Base-by-base conservation (phyloP, 2,797 vertebrate genomes). In the Otolemur crassicaudatus region DNA sequence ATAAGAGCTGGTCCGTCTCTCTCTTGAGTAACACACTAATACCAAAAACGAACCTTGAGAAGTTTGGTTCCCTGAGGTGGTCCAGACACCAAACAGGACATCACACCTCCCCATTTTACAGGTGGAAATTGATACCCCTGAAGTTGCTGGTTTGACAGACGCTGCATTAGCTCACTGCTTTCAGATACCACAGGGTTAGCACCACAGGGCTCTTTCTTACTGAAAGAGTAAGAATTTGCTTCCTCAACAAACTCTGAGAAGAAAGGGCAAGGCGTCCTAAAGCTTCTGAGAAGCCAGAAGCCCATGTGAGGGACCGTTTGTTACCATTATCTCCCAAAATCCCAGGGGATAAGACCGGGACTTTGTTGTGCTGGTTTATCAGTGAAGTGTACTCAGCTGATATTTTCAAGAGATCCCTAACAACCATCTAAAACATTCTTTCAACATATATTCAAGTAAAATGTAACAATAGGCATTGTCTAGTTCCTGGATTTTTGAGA, bases 361-460 rank as follows among this genome's bases (percentile, higher is more conserved):
- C 31, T 53, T 81, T 29, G 10, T 40, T 90, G 2, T 34, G 7
- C 17, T 90, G 86, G 1, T 88, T 65, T 69, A 85, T 85, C 13
- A 77, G 40, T 72, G 16, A 22, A 31, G 3, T 61, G 17, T 73
- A 73, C 7, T 86, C 37, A 25, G 43, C 23, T 86, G 37, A 53
- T 43, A 53, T 49, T 83, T 75, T 70, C 3, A 88, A 90, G 19
- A 89, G 29, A 94, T 76, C 87, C 86, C 37, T 40, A 96, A 79
- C 13, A 86, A 69, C 0, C 14, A 81, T 34, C 87, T 61, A 86
- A 92, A 91, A 76, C 29, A 49, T 75, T 79, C 80, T 29, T n/a
- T 87, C 60, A 96, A 85, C 61, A 17, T 17, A 63, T 37, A 53
- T 90, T 76, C 29, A 94, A 72, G 46, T 83, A 95, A 94, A 75